Evolutionary conservation across 2,888 invertebrate species (phyloP).

Genomic region (Drosophila nr. perissopoda): DNA sequence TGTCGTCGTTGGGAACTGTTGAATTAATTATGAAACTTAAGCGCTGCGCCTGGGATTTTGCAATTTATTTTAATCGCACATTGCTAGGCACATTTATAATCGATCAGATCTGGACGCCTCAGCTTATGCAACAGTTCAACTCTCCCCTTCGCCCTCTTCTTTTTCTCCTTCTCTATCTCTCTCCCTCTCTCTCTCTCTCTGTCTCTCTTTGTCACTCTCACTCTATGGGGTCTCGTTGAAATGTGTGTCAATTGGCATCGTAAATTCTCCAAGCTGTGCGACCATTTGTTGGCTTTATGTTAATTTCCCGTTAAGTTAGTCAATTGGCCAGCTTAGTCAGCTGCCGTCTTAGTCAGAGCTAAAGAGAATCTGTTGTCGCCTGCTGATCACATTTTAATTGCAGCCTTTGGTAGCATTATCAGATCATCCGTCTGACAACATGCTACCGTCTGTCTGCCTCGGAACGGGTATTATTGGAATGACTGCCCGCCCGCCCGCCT

Average conservation of each 20-base stretch:
- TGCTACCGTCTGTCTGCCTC: slow-evolving; percentile 50
- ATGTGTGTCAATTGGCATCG: slow-evolving; percentile 70
- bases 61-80: slow-evolving; percentile 83
- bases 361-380: slow-evolving; percentile 42
- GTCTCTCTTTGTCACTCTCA: slow-evolving; percentile 6
- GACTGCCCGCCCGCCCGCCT: slow-evolving; percentile 2
- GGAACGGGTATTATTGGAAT: slow-evolving; percentile 1
- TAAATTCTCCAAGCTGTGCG: slow-evolving; percentile 41
- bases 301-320: slow-evolving; percentile 53
- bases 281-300: slow-evolving; percentile 54
- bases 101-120: slow-evolving; percentile 64
- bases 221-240: slow-evolving; percentile 33
- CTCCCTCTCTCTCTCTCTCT: background rate
- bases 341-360: slow-evolving; percentile 33
- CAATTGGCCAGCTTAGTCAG: slow-evolving; percentile 43
- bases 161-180: slow-evolving; percentile 2
- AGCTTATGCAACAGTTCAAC: slow-evolving; percentile 32
- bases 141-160: slow-evolving; percentile 5
- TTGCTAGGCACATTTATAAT: slow-evolving; percentile 79
- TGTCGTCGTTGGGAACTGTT: slow-evolving; percentile 43
- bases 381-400: slow-evolving; percentile 74
- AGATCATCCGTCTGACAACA: slow-evolving; percentile 43
- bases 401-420: slow-evolving; percentile 49
- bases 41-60: slow-evolving; percentile 62
- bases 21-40: slow-evolving; percentile 81